Percentiles rank a stretch among this genome's conserved stretches.
These are phyloP conservation scores for Podiceps cristatus DNA, from an alignment of 2,113 vertebrate genomes.

Conservation along the genomic window DNA sequence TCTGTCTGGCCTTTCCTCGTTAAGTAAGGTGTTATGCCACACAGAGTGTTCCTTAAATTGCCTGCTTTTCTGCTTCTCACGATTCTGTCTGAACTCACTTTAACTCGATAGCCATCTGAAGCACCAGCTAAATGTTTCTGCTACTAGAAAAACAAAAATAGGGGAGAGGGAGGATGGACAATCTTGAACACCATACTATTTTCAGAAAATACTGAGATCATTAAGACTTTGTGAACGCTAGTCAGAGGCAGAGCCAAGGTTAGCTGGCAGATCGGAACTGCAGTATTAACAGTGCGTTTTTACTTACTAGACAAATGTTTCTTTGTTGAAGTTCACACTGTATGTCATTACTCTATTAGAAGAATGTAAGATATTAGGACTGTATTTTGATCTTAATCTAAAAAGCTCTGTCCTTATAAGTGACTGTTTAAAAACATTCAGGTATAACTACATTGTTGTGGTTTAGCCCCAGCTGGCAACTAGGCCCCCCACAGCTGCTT, in stretches of 20 bases:
- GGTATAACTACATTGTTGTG: neutral
- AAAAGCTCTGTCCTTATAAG: neutral
- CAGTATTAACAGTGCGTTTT: neutral
- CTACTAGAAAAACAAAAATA: neutral
- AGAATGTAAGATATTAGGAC: neutral
- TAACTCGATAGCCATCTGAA: neutral
- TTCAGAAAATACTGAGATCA: neutral
- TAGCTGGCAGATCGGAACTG: neutral
- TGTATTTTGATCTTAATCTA: neutral
- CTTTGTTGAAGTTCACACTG: neutral
- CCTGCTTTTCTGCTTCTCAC: rapidly evolving
- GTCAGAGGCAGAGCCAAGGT: neutral
- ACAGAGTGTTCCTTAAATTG: neutral
- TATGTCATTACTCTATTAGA: neutral
- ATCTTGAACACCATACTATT: neutral
- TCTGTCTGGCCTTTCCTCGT: neutral
- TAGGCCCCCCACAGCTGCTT: no score
- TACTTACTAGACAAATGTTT: neutral
- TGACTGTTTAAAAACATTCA: neutral
- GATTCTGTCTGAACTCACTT: neutral
- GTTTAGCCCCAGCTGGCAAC: no score
- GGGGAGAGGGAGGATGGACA: neutral
- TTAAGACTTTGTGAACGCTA: neutral
- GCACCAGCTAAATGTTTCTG: no score
- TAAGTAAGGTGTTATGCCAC: no score